These are phyloP conservation scores for Protomyctophum bolini DNA, from an alignment of 2,113 vertebrate genomes.

Conservation along the genomic window DNA sequence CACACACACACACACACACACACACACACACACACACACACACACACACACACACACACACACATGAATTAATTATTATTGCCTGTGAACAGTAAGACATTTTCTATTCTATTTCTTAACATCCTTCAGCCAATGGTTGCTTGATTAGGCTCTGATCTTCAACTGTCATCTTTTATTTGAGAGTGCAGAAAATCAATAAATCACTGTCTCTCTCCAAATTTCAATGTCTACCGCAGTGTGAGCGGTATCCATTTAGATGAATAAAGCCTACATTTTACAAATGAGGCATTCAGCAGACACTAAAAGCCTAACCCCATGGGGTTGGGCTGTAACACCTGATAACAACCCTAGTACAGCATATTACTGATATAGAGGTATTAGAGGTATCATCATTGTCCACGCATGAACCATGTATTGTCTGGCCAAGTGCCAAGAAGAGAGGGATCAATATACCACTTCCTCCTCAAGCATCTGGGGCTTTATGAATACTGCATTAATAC, in stretches of 20 bases:
- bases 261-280: too few relatives aligned
- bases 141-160: conserved; percentile 20
- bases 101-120: background rate
- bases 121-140: background rate
- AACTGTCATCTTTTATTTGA: conserved; percentile 27
- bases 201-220: conserved; percentile 38
- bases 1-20: too few relatives aligned
- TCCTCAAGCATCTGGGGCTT: conserved; percentile 47
- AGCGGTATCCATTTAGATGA: conserved; percentile 20
- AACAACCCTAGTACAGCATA: conserved; percentile 21
- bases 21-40: too few relatives aligned
- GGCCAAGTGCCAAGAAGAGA: conserved; percentile 43
- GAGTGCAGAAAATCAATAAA: conserved; percentile 39
- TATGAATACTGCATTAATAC: conserved; percentile 70
- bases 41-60: too few relatives aligned
- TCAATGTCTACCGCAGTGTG: conserved; percentile 22
- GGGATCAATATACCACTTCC: conserved; percentile 60
- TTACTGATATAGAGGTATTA: conserved; percentile 28
- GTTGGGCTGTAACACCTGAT: conserved; percentile 16
- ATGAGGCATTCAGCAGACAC: too few relatives aligned
- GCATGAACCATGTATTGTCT: conserved; percentile 25
- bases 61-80: background rate
- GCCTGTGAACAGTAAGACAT: conserved; percentile 5
- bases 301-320: too few relatives aligned
- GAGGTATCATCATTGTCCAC: conserved; percentile 6